Evolutionary conservation across 2,797 vertebrate genomes (phyloP).

Genomic region (Diglossa cyanea): DNA sequence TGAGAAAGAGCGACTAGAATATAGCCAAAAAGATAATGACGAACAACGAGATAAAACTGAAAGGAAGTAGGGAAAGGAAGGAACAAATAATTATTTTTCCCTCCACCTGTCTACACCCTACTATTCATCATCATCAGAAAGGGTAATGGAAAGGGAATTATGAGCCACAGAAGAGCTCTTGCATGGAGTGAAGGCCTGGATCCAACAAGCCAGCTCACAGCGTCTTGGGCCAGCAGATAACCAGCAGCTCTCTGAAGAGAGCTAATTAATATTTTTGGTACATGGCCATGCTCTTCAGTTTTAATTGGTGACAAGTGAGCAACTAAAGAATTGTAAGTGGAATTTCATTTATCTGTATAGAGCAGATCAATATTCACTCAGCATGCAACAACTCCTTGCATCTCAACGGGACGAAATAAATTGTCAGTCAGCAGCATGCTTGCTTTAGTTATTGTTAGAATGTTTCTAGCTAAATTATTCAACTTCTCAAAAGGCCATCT

Average conservation of each 20-base stretch:
- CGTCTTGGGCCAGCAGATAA: not conserved
- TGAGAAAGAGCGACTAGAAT: not conserved
- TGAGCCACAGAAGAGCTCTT: not conserved
- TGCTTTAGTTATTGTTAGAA: slow-evolving; percentile 50
- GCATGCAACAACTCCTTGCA: slow-evolving; percentile 42
- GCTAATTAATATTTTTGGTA: slow-evolving; percentile 34
- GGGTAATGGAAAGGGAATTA: not conserved
- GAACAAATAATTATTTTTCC: rapidly evolving
- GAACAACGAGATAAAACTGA: not conserved
- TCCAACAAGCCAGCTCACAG: not conserved
- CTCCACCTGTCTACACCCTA: not conserved
- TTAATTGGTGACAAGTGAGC: slow-evolving; percentile 71
- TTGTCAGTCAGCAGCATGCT: slow-evolving; percentile 66
- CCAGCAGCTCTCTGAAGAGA: not conserved
- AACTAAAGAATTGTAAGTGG: slow-evolving; percentile 63
- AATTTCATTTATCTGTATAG: slow-evolving; percentile 71
- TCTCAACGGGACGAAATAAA: slow-evolving; percentile 70
- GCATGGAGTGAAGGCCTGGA: not conserved
- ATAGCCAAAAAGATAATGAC: no score
- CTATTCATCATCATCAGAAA: not conserved
- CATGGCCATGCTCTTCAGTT: slow-evolving; percentile 36
- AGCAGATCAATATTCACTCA: slow-evolving; percentile 75
- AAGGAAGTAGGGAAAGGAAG: not conserved
- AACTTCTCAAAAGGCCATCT: slow-evolving; percentile 73
- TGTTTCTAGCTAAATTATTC: slow-evolving; percentile 68